Conservation (phyloP, 2,113 vertebrate species). For the Amblyornis subalaris region DNA sequence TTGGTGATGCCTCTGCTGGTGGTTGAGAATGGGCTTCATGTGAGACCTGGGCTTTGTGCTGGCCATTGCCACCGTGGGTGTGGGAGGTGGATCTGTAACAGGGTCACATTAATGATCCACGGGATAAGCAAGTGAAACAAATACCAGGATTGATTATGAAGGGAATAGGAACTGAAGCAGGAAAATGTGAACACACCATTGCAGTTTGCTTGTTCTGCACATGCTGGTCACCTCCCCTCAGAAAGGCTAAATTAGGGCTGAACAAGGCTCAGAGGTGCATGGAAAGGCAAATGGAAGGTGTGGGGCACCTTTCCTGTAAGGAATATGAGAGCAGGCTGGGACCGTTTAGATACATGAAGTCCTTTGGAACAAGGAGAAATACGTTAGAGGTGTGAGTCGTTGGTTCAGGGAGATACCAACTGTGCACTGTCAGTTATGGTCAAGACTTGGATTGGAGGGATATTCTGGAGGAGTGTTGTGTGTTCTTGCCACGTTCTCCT, state of each 20-base stretch:
- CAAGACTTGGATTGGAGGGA: accelerated
- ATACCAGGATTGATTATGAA: neutral
- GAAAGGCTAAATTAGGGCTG: neutral
- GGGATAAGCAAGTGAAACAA: neutral
- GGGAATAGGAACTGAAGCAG: neutral
- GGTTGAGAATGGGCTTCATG: neutral
- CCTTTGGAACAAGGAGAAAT: neutral
- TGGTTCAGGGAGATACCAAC: neutral
- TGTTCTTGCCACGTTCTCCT: neutral
- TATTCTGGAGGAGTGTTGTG: neutral
- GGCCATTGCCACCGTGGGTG: neutral
- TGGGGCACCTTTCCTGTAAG: neutral
- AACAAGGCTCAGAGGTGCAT: neutral
- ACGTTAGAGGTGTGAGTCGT: accelerated
- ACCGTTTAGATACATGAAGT: neutral
- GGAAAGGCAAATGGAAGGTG: neutral
- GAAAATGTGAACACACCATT: too few species aligned
- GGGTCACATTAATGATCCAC: neutral
- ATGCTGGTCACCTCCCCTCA: neutral
- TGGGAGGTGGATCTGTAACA: neutral
- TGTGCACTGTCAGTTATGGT: neutral
- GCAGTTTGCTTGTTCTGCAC: accelerated
- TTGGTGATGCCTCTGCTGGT: neutral
- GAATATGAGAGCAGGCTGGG: neutral
- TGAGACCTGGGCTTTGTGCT: neutral